phyloP scores from a whole-genome alignment of 92 coral and sea anemone genomes.

The Muricea muricata region DNA sequence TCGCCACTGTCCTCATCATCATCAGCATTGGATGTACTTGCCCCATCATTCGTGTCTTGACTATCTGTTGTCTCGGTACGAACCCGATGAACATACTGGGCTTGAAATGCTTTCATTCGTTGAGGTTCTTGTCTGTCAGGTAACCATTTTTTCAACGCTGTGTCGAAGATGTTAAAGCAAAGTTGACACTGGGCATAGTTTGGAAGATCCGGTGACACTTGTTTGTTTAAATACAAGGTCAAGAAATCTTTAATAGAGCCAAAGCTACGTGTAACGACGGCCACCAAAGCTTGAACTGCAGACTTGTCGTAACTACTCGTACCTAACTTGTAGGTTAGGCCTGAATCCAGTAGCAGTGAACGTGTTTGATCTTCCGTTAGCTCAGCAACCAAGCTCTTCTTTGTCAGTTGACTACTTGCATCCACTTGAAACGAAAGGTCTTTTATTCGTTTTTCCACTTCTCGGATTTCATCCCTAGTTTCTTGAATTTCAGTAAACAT shows the following conservation, averaged over 20 bases:
- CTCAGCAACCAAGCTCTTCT: constrained; percentile 22
- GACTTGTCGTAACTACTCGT: background rate
- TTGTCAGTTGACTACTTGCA: constrained; percentile 1
- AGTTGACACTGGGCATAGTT: background rate
- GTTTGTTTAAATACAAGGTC: background rate
- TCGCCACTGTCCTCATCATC: constrained; percentile 19
- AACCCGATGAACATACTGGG: constrained; percentile 4
- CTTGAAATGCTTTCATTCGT: constrained; percentile 11
- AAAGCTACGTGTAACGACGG: background rate
- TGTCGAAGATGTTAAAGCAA: background rate
- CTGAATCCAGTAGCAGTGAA: constrained; percentile 8
- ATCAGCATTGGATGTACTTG: background rate
- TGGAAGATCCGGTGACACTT: background rate
- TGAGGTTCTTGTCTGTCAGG: constrained; percentile 16
- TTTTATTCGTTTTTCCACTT: background rate
- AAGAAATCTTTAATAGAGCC: constrained; percentile 6
- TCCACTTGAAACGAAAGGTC: background rate
- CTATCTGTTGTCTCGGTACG: background rate
- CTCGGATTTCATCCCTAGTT: background rate
- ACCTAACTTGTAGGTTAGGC: background rate
- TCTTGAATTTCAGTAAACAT: constrained; percentile 18
- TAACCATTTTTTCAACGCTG: background rate
- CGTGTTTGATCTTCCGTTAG: background rate
- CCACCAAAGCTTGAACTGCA: background rate
- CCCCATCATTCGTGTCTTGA: background rate